Base-by-base conservation (phyloP, 2,888 invertebrate species). In the Cosmia trapezina region DNA sequence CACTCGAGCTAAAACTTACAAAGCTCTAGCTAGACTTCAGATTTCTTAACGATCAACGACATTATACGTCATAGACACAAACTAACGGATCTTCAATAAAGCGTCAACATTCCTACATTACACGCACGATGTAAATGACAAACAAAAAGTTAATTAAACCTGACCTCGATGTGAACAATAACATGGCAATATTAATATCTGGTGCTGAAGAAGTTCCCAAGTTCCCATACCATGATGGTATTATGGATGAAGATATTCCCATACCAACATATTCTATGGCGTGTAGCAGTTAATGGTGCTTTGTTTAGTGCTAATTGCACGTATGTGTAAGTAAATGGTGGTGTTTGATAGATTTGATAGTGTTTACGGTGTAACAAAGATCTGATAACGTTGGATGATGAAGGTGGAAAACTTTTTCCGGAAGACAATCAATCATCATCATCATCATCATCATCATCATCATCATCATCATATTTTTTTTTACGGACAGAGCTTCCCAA, bases 101-200 rank as follows among this genome's bases (percentile, higher is more conserved):
- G 78, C 75, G 78, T 78, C 43, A 84, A 78, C 70, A 80, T 80
- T 67, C 60, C 67, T 53, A 71, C 63, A 37, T 65, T 63, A 81
- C 83, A 79, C 82, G 82, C 83, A 81, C 84, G 78, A 85, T 83
- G 81, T 80, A 87, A 87, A 87, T 86, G 83, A 87, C 70, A 86
- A 80, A 86, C 85, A 89, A 89, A 88, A 90, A 89, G 79, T 85
- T 87, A 91, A 92, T 91, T 91, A 91, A 85, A 84, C 78, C 76
- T 89, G 91, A 92, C 91, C 92, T 81, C 88, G 84, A 90, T 90
- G 84, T 78, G 81, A 89, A 89, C 76, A 83, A 85, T 82, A 81
- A 84, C 78, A 77, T 72, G 73, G 68, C 70, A 80, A 75, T 76
- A 78, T 81, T 75, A 71, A 75, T 77, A 84, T 67, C 62, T 61